Evolutionary conservation across 1,140 invertebrate species (phyloP).

Genomic region (Littorina saxatilis): DNA sequence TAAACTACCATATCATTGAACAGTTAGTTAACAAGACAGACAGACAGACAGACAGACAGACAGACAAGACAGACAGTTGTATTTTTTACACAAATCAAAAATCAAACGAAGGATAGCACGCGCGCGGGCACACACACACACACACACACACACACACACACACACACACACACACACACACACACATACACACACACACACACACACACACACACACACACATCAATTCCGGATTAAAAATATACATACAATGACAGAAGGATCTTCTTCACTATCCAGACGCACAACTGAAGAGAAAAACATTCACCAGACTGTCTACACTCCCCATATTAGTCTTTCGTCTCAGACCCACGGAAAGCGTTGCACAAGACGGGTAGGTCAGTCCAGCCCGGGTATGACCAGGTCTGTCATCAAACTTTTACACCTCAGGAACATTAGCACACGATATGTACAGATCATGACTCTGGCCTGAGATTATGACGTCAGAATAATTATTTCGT

Average conservation of each 20-base stretch:
- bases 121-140: conserved; percentile 32
- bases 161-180: conserved; percentile 33
- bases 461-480: no score
- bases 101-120: no score
- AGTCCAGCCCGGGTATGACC: no score
- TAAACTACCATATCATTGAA: neutral
- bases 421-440: no score
- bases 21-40: neutral
- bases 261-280: neutral
- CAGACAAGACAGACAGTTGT: neutral
- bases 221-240: neutral
- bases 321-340: neutral
- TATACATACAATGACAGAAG: neutral
- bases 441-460: no score
- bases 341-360: no score
- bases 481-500: no score
- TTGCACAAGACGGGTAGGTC: no score
- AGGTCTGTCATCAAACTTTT: no score
- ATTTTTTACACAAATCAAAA: no score
- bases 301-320: neutral
- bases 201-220: neutral
- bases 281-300: neutral
- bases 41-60: neutral
- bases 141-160: conserved; percentile 33
- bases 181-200: conserved; percentile 32